Conservation (phyloP, 2,113 vertebrate species). For the Scomber japonicus region DNA sequence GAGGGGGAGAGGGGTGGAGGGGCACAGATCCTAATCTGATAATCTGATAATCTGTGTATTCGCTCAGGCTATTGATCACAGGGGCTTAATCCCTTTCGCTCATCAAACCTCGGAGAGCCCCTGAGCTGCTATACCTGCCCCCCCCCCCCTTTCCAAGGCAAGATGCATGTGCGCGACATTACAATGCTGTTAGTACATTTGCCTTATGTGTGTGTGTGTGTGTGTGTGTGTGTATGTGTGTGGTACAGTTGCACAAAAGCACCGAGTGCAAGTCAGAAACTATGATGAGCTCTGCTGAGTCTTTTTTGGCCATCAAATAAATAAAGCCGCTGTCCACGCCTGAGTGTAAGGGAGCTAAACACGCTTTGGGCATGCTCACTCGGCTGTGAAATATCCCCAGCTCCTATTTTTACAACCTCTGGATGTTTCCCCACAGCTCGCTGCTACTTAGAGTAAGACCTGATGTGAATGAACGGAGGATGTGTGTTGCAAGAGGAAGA, state of each 20-base stretch:
- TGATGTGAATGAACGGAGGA: conserved; percentile 68
- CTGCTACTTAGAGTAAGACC: conserved; percentile 64
- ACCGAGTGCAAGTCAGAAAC: conserved; percentile 45
- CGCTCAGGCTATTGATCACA: conserved; percentile 80
- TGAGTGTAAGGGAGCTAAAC: conserved; percentile 58
- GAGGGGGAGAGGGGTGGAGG: conserved; percentile 40
- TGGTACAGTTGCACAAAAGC: conserved; percentile 49
- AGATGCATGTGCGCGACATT: conserved; percentile 19
- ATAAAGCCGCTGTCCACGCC: conserved; percentile 64
- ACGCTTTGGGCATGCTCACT: conserved; percentile 74
- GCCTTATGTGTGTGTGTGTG: conserved; percentile 14
- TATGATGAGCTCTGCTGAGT: conserved; percentile 66
- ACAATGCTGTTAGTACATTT: conserved; percentile 11
- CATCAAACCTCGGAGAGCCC: conserved; percentile 70
- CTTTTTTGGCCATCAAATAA: conserved; percentile 73
- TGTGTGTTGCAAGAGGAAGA: conserved; percentile 8
- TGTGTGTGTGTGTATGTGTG: conserved; percentile 12
- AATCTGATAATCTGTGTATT: conserved; percentile 84
- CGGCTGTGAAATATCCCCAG: conserved; percentile 82
- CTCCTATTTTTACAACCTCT: conserved; percentile 79
- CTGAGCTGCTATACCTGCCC: conserved; percentile 55
- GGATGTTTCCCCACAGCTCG: conserved; percentile 70
- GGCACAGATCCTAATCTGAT: conserved; percentile 80
- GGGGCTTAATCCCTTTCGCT: conserved; percentile 77
- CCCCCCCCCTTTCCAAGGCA: background rate